Evolutionary conservation across 1,140 invertebrate genomes (phyloP), one percentile per base, ranked within the genome.

Genomic region (Solen grandis): DNA sequence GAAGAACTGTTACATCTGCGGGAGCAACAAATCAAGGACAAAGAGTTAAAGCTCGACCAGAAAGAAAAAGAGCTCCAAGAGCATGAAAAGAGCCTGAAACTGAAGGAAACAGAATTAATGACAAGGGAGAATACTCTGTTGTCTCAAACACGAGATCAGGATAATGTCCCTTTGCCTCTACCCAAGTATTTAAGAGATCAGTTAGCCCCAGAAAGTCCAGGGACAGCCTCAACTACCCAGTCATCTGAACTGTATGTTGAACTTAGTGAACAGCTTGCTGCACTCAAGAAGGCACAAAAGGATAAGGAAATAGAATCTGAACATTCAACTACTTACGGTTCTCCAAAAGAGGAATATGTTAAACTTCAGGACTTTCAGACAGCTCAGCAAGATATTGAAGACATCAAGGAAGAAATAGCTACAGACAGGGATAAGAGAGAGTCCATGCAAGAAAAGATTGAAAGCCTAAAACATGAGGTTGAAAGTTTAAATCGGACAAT

Each of bases 11-110:
- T 80, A 5, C 52, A 72, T 35, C 50, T 57, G 57, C 19, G 55
- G 14, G 77, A 80, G 41, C 5, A 80, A 8, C 2, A 29, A n/a
- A 22, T 80, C n/a, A 72, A 63, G 27, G 36, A 22, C 31, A 52
- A 46, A 54, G 66, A 80, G 55, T 25, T 46, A 35, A 36, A 80
- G 29, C 77, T 80, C 10, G 52, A 60, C 29, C 36, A 70, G 36
- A 80, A 80, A n/a, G 77, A 80, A 62, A 55, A 46, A 19, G 66
- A 65, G 27, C 35, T 80, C 0, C 52, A 80, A 63, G 68, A 80
- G n/a, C 55, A 55, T 0, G 77, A 80, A 38, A 65, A 54, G 33
- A 63, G 57, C 19, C 50, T 78, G 22, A 68, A 14, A 52, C 46
- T 66, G 14, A 78, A 78, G 46, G 75, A 78, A 69, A 31, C 35